These are phyloP conservation scores for Sebastes hopkinsi DNA, from an alignment of 2,797 vertebrate species.

Conservation along the genomic window DNA sequence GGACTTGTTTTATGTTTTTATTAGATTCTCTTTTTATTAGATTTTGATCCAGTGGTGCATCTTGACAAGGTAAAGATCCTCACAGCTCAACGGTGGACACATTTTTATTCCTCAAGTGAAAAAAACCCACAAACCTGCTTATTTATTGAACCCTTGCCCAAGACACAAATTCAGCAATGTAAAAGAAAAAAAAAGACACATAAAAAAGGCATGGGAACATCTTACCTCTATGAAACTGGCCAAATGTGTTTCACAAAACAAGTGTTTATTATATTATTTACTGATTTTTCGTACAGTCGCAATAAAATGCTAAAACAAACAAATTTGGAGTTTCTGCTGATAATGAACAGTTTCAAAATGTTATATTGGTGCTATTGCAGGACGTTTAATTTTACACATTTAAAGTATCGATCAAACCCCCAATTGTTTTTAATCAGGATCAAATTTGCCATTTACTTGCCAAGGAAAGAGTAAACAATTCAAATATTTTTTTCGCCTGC, in stretches of 20 bases:
- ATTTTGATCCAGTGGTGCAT: constrained; percentile 27
- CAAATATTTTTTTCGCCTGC: neutral
- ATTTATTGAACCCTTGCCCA: constrained; percentile 41
- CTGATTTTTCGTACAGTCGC: constrained; percentile 63
- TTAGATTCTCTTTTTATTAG: constrained; percentile 18
- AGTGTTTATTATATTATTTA: constrained; percentile 67
- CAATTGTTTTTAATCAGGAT: neutral
- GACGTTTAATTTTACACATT: neutral
- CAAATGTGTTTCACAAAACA: constrained; percentile 58
- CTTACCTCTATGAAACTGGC: constrained; percentile 57
- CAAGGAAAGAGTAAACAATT: neutral
- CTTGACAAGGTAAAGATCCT: constrained; percentile 26
- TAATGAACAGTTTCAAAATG: neutral
- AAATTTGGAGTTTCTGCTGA: neutral
- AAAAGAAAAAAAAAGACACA: neutral
- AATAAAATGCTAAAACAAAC: constrained; percentile 68
- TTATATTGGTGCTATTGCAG: neutral
- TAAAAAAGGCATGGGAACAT: constrained; percentile 28
- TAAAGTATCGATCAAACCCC: neutral
- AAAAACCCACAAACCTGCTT: neutral
- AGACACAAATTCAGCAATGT: neutral
- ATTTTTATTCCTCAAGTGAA: constrained; percentile 21
- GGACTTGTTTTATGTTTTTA: constrained; percentile 12
- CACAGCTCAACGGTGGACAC: constrained; percentile 14
- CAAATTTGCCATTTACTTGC: neutral